A percentile compares a stretch with the other conserved stretches of the same genome.
Conservation (phyloP, 2,888 invertebrate species). For the Diaprepes abbreviatus region DNA sequence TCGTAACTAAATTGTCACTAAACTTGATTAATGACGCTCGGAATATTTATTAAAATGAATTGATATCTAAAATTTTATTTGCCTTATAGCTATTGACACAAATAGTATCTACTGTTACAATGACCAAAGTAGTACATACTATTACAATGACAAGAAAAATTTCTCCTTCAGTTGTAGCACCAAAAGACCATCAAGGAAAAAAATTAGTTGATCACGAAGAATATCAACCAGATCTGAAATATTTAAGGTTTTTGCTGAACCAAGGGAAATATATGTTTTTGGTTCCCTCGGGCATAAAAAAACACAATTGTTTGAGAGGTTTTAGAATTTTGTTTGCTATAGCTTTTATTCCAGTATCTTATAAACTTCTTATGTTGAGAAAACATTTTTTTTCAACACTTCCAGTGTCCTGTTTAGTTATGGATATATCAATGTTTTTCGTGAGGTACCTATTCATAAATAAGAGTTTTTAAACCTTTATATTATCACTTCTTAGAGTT, state of each 20-base stretch:
- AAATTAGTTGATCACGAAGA: background rate
- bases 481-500: no score
- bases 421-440: conserved; percentile 33
- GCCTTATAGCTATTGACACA: background rate
- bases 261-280: conserved; percentile 35
- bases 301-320: conserved; percentile 1
- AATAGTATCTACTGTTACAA: conserved; percentile 1
- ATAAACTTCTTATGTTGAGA: conserved; percentile 19
- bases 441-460: conserved; percentile 24
- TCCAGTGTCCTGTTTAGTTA: conserved; percentile 35
- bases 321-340: conserved; percentile 17
- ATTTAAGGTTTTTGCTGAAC: conserved; percentile 20
- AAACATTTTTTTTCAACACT: conserved; percentile 8
- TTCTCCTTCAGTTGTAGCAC: background rate
- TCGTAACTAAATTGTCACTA: conserved; percentile 6
- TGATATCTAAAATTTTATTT: background rate
- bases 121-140: no score
- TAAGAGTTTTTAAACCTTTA: no score
- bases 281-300: background rate
- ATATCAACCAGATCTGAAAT: conserved; percentile 24
- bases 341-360: conserved; percentile 14
- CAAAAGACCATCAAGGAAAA: background rate
- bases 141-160: background rate
- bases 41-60: conserved; percentile 10
- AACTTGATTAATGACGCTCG: conserved; percentile 7